These are phyloP conservation scores for Macrotis lagotis DNA, from an alignment of 2,113 vertebrate genomes.

Conservation along the genomic window DNA sequence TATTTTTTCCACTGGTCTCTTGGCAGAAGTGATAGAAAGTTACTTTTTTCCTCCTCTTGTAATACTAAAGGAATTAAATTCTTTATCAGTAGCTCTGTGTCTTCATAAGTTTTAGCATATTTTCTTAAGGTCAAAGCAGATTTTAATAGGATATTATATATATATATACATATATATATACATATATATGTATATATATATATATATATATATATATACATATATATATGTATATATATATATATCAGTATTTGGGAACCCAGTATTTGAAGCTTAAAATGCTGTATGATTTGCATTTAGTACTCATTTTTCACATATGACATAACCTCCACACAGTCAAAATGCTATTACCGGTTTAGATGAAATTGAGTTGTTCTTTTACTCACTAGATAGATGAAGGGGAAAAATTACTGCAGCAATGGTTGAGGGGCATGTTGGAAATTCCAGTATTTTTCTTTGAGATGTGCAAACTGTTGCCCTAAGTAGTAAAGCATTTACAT, in stretches of 20 bases:
- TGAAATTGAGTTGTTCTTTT: conserved; percentile 6
- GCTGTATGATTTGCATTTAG: neutral
- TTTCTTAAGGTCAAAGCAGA: neutral
- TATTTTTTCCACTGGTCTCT: conserved; percentile 6
- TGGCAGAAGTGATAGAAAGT: conserved; percentile 24
- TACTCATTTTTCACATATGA: neutral
- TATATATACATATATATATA: too few relatives aligned
- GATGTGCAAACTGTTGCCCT: neutral
- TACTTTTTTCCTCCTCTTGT: neutral
- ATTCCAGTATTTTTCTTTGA: neutral
- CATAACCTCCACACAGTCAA: neutral
- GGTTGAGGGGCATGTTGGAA: neutral
- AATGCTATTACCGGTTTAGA: conserved; percentile 1
- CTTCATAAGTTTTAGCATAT: conserved; percentile 25
- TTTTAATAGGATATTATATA: neutral
- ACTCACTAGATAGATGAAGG: neutral
- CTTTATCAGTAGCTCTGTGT: neutral
- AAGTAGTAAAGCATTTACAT: neutral
- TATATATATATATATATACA: neutral
- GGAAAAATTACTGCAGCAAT: neutral
- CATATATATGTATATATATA: too few relatives aligned
- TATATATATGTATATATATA: neutral
- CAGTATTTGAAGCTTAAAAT: conserved; percentile 3
- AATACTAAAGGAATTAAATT: neutral
- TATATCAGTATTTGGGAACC: neutral